Evolutionary conservation across 2,113 vertebrate species (phyloP).

Genomic region (Willisornis vidua): DNA sequence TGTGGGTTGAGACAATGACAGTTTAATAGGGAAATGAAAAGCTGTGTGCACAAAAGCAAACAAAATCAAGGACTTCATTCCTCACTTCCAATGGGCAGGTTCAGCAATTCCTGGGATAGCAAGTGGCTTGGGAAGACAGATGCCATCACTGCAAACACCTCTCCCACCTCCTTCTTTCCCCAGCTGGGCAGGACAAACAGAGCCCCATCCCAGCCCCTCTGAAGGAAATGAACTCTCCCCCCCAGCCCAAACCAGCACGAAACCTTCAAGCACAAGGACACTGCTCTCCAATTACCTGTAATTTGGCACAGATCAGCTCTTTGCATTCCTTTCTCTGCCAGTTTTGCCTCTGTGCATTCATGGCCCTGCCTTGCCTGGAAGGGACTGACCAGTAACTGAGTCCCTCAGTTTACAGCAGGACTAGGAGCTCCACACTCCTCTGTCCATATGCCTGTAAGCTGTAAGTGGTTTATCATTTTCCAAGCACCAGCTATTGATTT

Average conservation of each 20-base stretch:
- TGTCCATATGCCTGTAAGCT: neutral
- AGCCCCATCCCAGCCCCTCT: neutral
- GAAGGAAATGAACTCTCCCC: neutral
- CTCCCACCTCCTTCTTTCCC: neutral
- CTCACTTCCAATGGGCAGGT: neutral
- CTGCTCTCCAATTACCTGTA: neutral
- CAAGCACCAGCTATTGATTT: neutral
- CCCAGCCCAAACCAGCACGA: neutral
- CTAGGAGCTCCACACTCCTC: neutral
- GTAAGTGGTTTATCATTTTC: neutral
- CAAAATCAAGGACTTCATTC: neutral
- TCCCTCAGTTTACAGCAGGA: neutral
- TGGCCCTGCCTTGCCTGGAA: neutral
- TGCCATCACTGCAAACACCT: neutral
- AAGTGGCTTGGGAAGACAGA: neutral
- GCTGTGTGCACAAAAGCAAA: no score
- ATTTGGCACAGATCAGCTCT: neutral
- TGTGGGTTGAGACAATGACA: neutral
- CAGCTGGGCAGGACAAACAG: neutral
- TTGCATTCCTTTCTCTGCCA: neutral
- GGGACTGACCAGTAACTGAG: no score
- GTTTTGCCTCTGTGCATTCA: neutral
- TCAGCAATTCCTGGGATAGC: neutral
- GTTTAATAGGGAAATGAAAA: neutral
- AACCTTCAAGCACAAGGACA: neutral